phyloP scores from a whole-genome alignment of 1,140 invertebrate genomes.

The Nasonia longicornis region DNA sequence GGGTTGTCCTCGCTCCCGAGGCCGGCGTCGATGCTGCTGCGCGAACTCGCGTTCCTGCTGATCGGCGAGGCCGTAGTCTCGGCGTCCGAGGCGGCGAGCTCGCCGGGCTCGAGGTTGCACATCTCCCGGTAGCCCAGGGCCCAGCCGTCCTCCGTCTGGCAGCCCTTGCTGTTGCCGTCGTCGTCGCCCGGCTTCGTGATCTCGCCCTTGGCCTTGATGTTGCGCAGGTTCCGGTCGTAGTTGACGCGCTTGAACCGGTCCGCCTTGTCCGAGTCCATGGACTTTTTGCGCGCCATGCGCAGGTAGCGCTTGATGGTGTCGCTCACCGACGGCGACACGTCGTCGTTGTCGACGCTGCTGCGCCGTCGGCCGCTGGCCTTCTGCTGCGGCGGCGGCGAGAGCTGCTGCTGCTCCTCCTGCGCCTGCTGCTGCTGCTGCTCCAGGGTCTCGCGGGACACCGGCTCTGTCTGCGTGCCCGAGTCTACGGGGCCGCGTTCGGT shows the following conservation, averaged over 20 bases:
- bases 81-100: slow-evolving; percentile 61
- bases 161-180: slow-evolving; percentile 78
- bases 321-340: slow-evolving; percentile 86
- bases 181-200: slow-evolving; percentile 80
- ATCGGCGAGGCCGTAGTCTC: slow-evolving; percentile 68
- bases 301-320: slow-evolving; percentile 87
- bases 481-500: slow-evolving; percentile 67
- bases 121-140: slow-evolving; percentile 68
- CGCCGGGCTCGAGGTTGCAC: slow-evolving; percentile 56
- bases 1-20: slow-evolving; percentile 65
- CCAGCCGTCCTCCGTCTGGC: slow-evolving; percentile 82
- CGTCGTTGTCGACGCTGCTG: slow-evolving; percentile 84
- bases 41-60: slow-evolving; percentile 69
- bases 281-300: slow-evolving; percentile 87
- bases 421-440: slow-evolving; percentile 63
- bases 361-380: slow-evolving; percentile 68
- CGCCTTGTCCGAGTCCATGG: slow-evolving; percentile 81
- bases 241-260: slow-evolving; percentile 89
- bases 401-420: slow-evolving; percentile 56
- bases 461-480: slow-evolving; percentile 74
- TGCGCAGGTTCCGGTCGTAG: slow-evolving; percentile 85
- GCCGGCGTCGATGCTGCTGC: slow-evolving; percentile 71
- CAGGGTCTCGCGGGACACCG: slow-evolving; percentile 71
- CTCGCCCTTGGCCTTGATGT: slow-evolving; percentile 84
- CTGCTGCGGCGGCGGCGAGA: slow-evolving; percentile 50